Conservation (phyloP, 1,140 invertebrate species). For the Trinorchestia longiramus region DNA sequence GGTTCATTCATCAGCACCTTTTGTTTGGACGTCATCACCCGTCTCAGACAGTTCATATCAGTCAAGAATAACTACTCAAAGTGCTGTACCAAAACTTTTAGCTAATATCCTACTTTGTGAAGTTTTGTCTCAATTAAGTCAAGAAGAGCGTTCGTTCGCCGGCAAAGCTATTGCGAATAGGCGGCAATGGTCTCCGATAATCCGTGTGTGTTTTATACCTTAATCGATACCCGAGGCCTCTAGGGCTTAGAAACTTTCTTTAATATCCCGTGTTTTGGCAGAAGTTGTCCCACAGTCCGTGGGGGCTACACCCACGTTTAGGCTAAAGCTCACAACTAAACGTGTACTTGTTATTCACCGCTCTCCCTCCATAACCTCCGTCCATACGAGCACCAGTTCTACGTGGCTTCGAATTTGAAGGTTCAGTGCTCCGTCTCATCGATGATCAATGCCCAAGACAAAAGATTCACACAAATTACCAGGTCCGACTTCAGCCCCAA, state of each 20-base stretch:
- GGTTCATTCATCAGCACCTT: neutral
- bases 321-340: neutral
- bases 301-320: neutral
- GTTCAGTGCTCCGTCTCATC: constrained; percentile 17
- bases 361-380: neutral
- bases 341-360: neutral
- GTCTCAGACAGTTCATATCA: neutral
- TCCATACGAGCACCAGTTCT: neutral
- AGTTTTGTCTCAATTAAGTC: neutral
- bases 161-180: constrained; percentile 10
- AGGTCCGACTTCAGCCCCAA: constrained; percentile 7
- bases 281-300: neutral
- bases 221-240: constrained; percentile 25
- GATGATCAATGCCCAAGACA: constrained; percentile 51
- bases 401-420: neutral
- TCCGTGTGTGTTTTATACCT: constrained; percentile 21
- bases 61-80: neutral
- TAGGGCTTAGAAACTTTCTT: constrained; percentile 1
- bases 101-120: neutral
- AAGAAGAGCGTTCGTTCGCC: neutral
- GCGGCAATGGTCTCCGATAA: constrained; percentile 33
- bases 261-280: constrained; percentile 45
- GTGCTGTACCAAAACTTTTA: neutral
- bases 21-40: neutral
- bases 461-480: constrained; percentile 33